Conservation (phyloP, 2,113 vertebrate genomes). For the Aphyosemion australe region DNA sequence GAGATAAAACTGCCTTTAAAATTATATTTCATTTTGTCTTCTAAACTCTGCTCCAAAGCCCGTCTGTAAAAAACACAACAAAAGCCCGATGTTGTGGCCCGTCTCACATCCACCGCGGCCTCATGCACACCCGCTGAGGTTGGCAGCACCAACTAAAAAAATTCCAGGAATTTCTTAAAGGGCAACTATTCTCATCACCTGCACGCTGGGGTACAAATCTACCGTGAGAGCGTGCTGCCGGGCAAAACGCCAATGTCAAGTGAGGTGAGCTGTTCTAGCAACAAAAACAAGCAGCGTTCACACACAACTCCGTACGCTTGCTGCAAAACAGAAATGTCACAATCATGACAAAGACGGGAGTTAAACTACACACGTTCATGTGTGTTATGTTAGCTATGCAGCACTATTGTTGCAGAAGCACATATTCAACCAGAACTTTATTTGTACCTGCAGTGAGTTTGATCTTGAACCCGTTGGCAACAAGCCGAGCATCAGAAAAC, state of each 20-base stretch:
- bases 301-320: slow-evolving; percentile 35
- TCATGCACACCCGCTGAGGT: slow-evolving; percentile 53
- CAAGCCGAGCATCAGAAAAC: slow-evolving; percentile 88
- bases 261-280: slow-evolving; percentile 62
- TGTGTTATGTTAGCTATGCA: too few relatives aligned
- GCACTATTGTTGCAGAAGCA: too few relatives aligned
- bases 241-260: slow-evolving; percentile 68
- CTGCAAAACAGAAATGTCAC: not conserved
- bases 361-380: too few relatives aligned
- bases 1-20: too few relatives aligned
- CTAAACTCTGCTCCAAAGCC: not conserved
- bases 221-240: slow-evolving; percentile 61
- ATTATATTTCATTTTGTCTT: too few relatives aligned
- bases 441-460: slow-evolving; percentile 86
- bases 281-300: slow-evolving; percentile 56
- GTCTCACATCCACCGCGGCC: slow-evolving; percentile 15
- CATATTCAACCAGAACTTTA: not conserved
- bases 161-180: slow-evolving; percentile 69
- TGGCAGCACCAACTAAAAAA: slow-evolving; percentile 59
- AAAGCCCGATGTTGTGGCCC: slow-evolving; percentile 5
- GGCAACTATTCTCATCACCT: slow-evolving; percentile 70
- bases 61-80: not conserved
- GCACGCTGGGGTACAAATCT: slow-evolving; percentile 59
- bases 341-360: too few relatives aligned
- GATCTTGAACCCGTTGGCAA: slow-evolving; percentile 92